These are phyloP conservation scores for Aurelia aurita DNA, from an alignment of 30 jellyfish, hydroid and myxozoan species.

Conservation along the genomic window DNA sequence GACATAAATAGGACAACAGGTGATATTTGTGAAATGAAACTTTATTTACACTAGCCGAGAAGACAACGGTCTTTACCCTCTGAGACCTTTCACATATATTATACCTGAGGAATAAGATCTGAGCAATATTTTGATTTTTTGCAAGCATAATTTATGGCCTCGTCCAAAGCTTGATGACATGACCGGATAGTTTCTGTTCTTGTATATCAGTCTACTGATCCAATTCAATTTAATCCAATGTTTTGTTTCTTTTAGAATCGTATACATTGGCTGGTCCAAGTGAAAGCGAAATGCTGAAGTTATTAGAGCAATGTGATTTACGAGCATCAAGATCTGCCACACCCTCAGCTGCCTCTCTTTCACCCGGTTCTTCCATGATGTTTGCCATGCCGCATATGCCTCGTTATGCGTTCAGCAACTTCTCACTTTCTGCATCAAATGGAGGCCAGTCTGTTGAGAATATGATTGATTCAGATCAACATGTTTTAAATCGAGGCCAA, in stretches of 20 bases:
- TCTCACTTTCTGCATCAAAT: slow-evolving; percentile 49
- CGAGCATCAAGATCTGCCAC: slow-evolving; percentile 91
- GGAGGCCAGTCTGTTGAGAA: slow-evolving; percentile 71
- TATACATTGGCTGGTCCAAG: slow-evolving; percentile 84
- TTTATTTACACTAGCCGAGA: too few relatives aligned
- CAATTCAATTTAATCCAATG: not conserved
- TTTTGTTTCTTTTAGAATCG: slow-evolving; percentile 45
- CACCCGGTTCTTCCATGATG: slow-evolving; percentile 78
- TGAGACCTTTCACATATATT: too few relatives aligned
- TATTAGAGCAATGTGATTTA: slow-evolving; percentile 91
- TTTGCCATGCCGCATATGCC: slow-evolving; percentile 59
- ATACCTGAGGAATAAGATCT: too few relatives aligned
- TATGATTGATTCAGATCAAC: slow-evolving; percentile 54
- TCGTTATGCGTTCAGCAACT: slow-evolving; percentile 55
- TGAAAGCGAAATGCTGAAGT: slow-evolving; percentile 79
- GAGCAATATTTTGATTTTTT: too few relatives aligned
- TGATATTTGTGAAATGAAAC: too few relatives aligned
- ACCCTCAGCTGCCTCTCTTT: slow-evolving; percentile 84
- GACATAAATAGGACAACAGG: too few relatives aligned
- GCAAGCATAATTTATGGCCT: too few relatives aligned
- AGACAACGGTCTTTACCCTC: too few relatives aligned
- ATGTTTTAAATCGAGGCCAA: slow-evolving; percentile 23
- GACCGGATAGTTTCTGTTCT: too few relatives aligned
- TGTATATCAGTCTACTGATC: too few relatives aligned
- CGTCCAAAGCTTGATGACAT: too few relatives aligned